phyloP scores from a whole-genome alignment of 2,797 vertebrate species.

The Craterocephalus amniculus region DNA sequence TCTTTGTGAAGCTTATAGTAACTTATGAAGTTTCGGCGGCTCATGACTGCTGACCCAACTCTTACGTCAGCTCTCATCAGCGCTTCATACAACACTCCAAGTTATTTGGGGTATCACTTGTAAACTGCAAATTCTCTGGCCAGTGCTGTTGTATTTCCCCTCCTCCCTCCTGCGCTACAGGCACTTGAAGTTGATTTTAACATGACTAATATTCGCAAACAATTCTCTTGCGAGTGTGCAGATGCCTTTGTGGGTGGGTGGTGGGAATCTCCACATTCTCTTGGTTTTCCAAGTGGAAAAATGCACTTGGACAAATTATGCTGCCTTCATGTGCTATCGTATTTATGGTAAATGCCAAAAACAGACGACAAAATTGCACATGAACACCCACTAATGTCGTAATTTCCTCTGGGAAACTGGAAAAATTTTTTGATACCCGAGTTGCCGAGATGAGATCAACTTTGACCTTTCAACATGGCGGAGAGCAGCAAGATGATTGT shows the following conservation, averaged over 20 bases:
- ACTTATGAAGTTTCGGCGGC: constrained; percentile 33
- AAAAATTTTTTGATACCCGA: no score
- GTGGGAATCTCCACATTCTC: constrained; percentile 43
- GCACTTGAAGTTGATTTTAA: constrained; percentile 50
- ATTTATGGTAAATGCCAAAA: no score
- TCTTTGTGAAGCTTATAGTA: constrained; percentile 27
- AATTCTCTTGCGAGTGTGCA: constrained; percentile 20
- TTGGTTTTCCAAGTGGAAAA: constrained; percentile 43
- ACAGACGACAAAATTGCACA: no score
- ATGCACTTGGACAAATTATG: constrained; percentile 23
- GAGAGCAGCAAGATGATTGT: no score
- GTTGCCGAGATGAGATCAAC: no score
- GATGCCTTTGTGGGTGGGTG: constrained; percentile 34
- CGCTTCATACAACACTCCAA: constrained; percentile 37
- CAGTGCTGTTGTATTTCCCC: constrained; percentile 49
- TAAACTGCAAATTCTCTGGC: constrained; percentile 53
- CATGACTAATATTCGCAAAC: constrained; percentile 64
- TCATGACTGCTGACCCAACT: constrained; percentile 37
- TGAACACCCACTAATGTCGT: no score
- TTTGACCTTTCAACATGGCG: no score
- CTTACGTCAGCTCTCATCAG: constrained; percentile 50
- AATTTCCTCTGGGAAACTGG: no score
- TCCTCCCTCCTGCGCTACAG: neutral
- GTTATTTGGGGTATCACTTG: constrained; percentile 52
- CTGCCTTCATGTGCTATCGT: no score